Base-by-base conservation (phyloP, 2,888 invertebrate species). In the Philhelius pedissequus region DNA sequence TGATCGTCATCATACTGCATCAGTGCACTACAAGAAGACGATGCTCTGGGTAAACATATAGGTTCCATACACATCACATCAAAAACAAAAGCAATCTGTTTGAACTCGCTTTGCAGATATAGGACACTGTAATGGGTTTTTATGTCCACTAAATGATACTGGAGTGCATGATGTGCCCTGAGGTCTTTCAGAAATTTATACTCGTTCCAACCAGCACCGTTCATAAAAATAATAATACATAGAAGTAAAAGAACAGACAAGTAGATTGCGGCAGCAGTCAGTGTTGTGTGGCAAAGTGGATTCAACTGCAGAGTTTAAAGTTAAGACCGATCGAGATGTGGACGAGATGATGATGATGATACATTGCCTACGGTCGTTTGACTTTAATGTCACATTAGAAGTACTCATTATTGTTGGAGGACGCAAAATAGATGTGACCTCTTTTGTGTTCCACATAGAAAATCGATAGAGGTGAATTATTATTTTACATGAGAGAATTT, bases 131-230 rank as follows among this genome's bases (percentile, higher is more conserved):
- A 84, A 84, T 84, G 84, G 84, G 80, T 60, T 84, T 84, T 84
- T 80, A 84, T 84, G 84, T 84, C 84, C 84, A 84, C 84, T 80
- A 84, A 84, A 84, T 80, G 75, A 80, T 80, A 80, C 75, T 80
- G 80, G 80, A 84, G 80, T 71, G 84, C 80, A 84, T 84, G 84
- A 76, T 71, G 54, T 80, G 80, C 70, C 84, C 71, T 76, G 60
- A 70, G 84, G 84, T 75, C 58, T 54, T 35, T 32, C 74, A 74
- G 50, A 73, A 74, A 68, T 54, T 20, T 52, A 79, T 69, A 48
- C 22, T 13, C n/a, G n/a, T n/a, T n/a, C 22, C 1, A 38, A 38
- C 13, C 43, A 32, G 54, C 22, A 50, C 20, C 15, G 58, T 38
- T 64, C 32, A 32, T 32, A 18, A 35, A 48, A 15, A 9, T n/a